Evolutionary conservation across 2,888 invertebrate genomes (phyloP), one percentile per base, ranked within the genome.

Genomic region (Pelosia muscerda): DNA sequence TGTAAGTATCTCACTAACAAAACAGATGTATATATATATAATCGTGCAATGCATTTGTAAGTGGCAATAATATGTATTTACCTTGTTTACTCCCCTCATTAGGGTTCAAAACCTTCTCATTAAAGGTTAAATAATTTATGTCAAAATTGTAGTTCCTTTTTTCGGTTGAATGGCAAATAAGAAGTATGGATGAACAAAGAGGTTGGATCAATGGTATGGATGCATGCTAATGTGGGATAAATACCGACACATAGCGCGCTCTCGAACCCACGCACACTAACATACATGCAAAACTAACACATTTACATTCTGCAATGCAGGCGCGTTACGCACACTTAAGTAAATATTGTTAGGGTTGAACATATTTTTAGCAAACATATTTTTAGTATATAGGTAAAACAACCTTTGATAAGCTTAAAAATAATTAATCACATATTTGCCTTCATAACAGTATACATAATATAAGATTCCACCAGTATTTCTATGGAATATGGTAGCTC

Each of bases 171-270:
- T 79, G 66, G 76, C 77, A 81, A 82, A 82, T 84, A 86, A 89
- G 87, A 84, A 88, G 82, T 86, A 87, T 79, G 80, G 78, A 76
- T 79, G 86, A 88, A 91, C 90, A 90, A 91, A 91, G 89, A 89
- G 88, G 87, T 85, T 81, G 89, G 89, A 92, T 90, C 91, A 90
- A 89, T 92, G 90, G 87, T 88, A 88, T 90, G 90, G 90, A 91
- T 91, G 90, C 90, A 90, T 90, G 88, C 87, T 92, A 92, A 92
- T 92, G 90, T 90, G 90, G 91, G 89, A 91, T 91, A 92, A 92
- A 92, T 90, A 89, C 91, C 88, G 81, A 86, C 88, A 88, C 86
- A 90, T 86, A 85, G 81, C 75, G 75, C 83, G 85, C 83, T 81
- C 82, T 79, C 82, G 84, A 71, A 78, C 84, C 79, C 87, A 84